These are phyloP conservation scores for Phrixothrix hirtus DNA, from an alignment of 2,888 invertebrate species.

Conservation along the genomic window DNA sequence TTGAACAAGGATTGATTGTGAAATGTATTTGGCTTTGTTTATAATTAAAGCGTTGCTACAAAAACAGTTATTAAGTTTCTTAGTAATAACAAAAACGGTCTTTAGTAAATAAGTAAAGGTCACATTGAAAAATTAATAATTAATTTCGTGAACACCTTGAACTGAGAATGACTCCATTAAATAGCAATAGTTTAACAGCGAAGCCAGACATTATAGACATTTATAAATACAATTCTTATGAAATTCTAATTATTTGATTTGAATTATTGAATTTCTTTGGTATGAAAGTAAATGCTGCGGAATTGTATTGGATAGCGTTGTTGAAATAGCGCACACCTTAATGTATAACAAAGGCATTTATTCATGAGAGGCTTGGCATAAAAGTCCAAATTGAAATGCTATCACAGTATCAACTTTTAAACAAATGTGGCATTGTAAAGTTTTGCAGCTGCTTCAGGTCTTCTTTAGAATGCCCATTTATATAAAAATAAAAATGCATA, in stretches of 20 bases:
- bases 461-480: constrained; percentile 3
- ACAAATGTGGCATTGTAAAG: constrained; percentile 34
- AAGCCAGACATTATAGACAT: not conserved
- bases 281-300: constrained; percentile 8
- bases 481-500: too few relatives aligned
- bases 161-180: not conserved
- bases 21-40: too few relatives aligned
- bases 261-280: constrained; percentile 17
- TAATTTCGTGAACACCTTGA: constrained; percentile 1
- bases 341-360: constrained; percentile 42
- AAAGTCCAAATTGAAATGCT: constrained; percentile 37
- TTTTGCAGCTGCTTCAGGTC: constrained; percentile 34
- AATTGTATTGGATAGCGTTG: constrained; percentile 8
- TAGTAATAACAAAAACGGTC: too few relatives aligned
- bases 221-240: constrained; percentile 7
- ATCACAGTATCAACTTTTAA: constrained; percentile 38
- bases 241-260: constrained; percentile 18
- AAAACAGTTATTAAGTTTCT: too few relatives aligned
- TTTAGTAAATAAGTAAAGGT: too few relatives aligned
- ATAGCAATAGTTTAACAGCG: not conserved
- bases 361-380: constrained; percentile 41
- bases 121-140: too few relatives aligned
- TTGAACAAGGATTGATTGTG: too few relatives aligned
- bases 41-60: too few relatives aligned
- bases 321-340: constrained; percentile 38